phyloP scores from a whole-genome alignment of 1,140 invertebrate genomes.

The Brachionus rotundiformis region DNA sequence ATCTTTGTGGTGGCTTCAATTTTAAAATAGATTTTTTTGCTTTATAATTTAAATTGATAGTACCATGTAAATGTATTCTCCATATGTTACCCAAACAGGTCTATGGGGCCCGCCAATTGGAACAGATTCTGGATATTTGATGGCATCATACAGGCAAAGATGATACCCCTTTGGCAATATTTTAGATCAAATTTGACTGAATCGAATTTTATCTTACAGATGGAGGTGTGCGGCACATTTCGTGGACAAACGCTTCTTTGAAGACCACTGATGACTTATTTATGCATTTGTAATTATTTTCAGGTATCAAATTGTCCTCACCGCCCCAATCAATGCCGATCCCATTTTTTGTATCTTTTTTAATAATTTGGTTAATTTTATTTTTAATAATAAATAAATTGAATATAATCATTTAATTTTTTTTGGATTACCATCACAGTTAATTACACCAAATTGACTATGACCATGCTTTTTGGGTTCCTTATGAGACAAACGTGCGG shows the following conservation, averaged over 20 bases:
- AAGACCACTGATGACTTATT: not conserved
- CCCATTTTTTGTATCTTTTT: constrained; percentile 29
- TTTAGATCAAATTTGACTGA: not conserved
- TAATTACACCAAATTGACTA: not conserved
- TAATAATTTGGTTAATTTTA: not conserved
- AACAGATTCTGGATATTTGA: constrained; percentile 22
- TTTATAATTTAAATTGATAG: not conserved
- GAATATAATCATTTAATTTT: not conserved
- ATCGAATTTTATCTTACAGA: not conserved
- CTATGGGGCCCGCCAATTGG: constrained; percentile 38
- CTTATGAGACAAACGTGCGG: not conserved
- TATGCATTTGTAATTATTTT: not conserved
- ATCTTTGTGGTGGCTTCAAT: constrained; percentile 45
- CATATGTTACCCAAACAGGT: constrained; percentile 51
- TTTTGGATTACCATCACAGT: constrained; percentile 35
- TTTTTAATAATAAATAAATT: too few species aligned
- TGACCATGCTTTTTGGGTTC: constrained; percentile 32
- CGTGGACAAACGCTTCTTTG: not conserved
- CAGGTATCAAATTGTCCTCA: not conserved
- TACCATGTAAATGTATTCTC: constrained; percentile 49
- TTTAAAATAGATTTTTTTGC: not conserved
- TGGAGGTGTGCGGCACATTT: constrained; percentile 17
- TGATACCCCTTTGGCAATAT: constrained; percentile 8
- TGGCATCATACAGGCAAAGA: constrained; percentile 17
- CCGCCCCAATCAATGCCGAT: constrained; percentile 42